Base-by-base conservation (phyloP, 2,888 invertebrate species). In the Cataglyphis livida region DNA sequence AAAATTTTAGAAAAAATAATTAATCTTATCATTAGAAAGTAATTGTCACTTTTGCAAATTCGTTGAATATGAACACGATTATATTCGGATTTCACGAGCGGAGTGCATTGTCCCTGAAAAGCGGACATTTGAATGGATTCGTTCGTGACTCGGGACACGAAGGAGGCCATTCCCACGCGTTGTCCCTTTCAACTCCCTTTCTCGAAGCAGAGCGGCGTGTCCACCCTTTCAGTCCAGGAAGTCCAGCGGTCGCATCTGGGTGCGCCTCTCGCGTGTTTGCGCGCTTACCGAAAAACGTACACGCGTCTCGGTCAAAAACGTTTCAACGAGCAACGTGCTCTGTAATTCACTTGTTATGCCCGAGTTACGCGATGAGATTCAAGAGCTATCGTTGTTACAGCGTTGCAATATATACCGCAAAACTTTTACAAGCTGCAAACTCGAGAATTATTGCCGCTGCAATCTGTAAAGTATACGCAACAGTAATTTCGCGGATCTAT, bases 161-260 rank as follows among this genome's bases (percentile, higher is more conserved):
- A 79, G 71, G 44, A 79, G 18, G n/a, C 12, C 83, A 85, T 88
- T 89, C 90, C 90, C 90, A 89, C 89, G 90, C 82, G 66, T 51
- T 18, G 48, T 85, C 73, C 44, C 61, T 66, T 28, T 44, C 73
- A 28, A 48, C 25, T 64, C 44, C 59, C 83, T 84, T 87, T 74
- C 81, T 81, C 76, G 84, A 57, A n/a, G 65, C 84, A 75, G 81
- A 65, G 70, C 48, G 75, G 85, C 87, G 85, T 87, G 86, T 83
- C 85, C 89, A 57, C 64, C 81, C 75, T 87, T 73, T 81, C 75
- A 59, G 83, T 57, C 41, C 86, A 86, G 90, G 89, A 90, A 90
- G 25, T 28, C 1, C 25, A 28, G 61, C 66, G 74, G 48, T 59
- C 18, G 48, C 74, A 64, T 51, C 15, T 62, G 83, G 84, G 86